These are phyloP conservation scores for Danio kyathit DNA, from an alignment of 2,797 vertebrate genomes.

Conservation along the genomic window DNA sequence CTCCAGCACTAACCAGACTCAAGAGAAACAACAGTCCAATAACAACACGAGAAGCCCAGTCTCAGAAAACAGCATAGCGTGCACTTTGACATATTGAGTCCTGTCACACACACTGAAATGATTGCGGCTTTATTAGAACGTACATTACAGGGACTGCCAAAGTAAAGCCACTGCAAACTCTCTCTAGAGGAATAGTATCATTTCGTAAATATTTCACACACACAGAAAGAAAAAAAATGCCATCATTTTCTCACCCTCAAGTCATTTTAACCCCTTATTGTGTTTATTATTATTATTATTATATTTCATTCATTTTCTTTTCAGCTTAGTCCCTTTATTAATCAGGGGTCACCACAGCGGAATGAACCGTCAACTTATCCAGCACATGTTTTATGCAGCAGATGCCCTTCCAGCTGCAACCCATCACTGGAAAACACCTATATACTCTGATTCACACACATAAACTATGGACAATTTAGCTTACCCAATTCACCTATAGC, in stretches of 20 bases:
- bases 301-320: too few relatives aligned
- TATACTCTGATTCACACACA: too few relatives aligned
- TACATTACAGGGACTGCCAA: not conserved
- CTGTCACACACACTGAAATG: constrained; percentile 22
- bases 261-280: not conserved
- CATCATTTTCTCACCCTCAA: not conserved
- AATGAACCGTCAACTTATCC: too few relatives aligned
- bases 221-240: not conserved
- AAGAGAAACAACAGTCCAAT: constrained; percentile 44
- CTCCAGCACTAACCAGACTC: constrained; percentile 31
- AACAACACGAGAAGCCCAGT: constrained; percentile 20
- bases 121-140: constrained; percentile 33
- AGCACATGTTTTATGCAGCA: too few relatives aligned
- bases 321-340: too few relatives aligned
- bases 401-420: too few relatives aligned
- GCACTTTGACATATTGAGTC: not conserved
- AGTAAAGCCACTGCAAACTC: not conserved
- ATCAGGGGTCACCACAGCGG: too few relatives aligned
- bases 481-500: too few relatives aligned
- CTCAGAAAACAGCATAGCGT: constrained; percentile 18
- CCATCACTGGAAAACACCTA: too few relatives aligned
- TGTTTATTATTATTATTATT: too few relatives aligned
- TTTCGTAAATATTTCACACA: not conserved
- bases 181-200: not conserved
- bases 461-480: too few relatives aligned